Base-by-base conservation (phyloP, 2,888 invertebrate genomes). In the Tachina grossa region DNA sequence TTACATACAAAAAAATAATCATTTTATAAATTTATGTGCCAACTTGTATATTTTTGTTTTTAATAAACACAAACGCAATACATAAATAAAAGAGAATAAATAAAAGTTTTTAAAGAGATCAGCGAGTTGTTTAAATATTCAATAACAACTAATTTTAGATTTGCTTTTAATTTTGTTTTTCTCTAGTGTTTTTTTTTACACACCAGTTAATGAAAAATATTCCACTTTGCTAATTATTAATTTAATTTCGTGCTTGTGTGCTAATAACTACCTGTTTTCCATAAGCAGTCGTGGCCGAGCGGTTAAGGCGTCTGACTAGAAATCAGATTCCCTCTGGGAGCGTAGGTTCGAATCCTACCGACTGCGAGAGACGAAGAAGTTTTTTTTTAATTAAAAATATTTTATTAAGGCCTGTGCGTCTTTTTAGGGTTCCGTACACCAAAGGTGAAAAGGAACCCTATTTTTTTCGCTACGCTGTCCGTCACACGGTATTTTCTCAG, bases 241-340 rank as follows among this genome's bases (percentile, higher is more conserved):
- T 31, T 6, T 31, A 31, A 31, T 31, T 5, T 31, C 31, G 5
- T 31, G 31, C 6, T 31, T 31, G 6, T 31, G 31, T 6, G 31
- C 31, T 31, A 31, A 31, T 6, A 31, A 31, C 31, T n/a, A n/a
- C n/a, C n/a, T n/a, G n/a, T 31, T 0, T 31, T 6, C 0, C 0
- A 6, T 6, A 39, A 16, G 0, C 91, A 91, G 91, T 89, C 91
- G 91, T 91, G 91, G 91, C 91, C 91, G 90, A 91, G 91, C 90
- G 91, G 91, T 91, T 91, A 91, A 91, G 91, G 91, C 91, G 91
- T 90, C 91, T 91, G 91, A 91, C 90, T 91, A 90, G 91, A 90
- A 90, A 91, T 91, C 91, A 90, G 91, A 90, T 90, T 91, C 91
- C 90, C 91, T 91, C 90, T 91, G 90, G 90, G 90, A 91, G 91